Percentiles rank a stretch among this genome's conserved stretches.
Conservation (phyloP, 1,140 invertebrate species). For the Saccostrea cuccullata region DNA sequence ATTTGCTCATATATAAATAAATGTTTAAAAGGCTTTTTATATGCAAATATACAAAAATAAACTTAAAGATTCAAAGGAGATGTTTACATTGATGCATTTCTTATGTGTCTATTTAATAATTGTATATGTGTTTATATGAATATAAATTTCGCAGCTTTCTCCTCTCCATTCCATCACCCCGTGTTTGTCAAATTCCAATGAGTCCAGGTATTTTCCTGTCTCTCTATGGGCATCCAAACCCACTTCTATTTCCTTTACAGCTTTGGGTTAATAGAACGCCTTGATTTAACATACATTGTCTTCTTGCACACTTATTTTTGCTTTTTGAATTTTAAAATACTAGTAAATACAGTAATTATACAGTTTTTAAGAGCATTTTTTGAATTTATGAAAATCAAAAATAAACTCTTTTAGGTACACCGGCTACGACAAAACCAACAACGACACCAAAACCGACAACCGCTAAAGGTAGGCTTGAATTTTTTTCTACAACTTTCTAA, state of each 20-base stretch:
- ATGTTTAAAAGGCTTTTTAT: too few relatives aligned
- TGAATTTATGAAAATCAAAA: neutral
- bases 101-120: too few relatives aligned
- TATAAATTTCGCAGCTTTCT: too few relatives aligned
- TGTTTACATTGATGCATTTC: too few relatives aligned
- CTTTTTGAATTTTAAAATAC: neutral
- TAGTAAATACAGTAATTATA: neutral
- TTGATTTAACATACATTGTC: neutral
- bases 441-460: neutral
- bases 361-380: neutral
- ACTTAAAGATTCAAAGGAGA: too few relatives aligned
- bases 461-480: neutral
- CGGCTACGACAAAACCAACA: neutral
- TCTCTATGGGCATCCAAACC: neutral
- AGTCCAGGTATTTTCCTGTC: neutral
- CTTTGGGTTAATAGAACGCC: neutral
- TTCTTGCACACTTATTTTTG: neutral
- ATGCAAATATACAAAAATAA: too few relatives aligned
- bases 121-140: too few relatives aligned
- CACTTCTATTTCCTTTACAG: neutral
- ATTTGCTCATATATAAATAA: too few relatives aligned
- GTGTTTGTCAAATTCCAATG: too few relatives aligned
- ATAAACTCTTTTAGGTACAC: neutral
- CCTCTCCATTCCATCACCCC: too few relatives aligned
- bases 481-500: too few relatives aligned